These are phyloP conservation scores for Listronotus oregonensis DNA, from an alignment of 1,140 invertebrate species.

Conservation along the genomic window DNA sequence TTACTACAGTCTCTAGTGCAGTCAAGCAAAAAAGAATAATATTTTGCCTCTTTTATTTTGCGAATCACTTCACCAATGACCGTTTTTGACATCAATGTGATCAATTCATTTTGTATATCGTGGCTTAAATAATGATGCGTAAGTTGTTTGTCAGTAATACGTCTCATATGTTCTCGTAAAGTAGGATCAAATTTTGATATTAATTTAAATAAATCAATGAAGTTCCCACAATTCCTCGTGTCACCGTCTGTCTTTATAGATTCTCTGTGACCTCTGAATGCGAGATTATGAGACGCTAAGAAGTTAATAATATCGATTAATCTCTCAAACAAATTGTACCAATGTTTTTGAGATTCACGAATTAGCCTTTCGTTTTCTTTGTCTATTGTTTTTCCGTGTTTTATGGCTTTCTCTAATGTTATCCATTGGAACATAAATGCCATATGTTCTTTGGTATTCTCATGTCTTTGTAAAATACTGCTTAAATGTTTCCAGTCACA, in stretches of 20 bases:
- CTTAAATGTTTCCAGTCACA: constrained; percentile 51
- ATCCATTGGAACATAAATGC: constrained; percentile 46
- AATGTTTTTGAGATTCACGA: constrained; percentile 47
- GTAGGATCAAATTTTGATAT: constrained; percentile 38
- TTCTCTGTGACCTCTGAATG: constrained; percentile 39
- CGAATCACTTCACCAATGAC: too few relatives aligned
- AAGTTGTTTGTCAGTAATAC: too few relatives aligned
- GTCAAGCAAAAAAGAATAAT: too few relatives aligned
- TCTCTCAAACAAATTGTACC: constrained; percentile 47
- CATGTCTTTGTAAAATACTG: constrained; percentile 48
- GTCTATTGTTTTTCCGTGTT: constrained; percentile 46
- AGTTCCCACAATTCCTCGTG: constrained; percentile 36
- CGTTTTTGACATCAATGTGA: too few relatives aligned
- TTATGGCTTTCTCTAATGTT: constrained; percentile 46
- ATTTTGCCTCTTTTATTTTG: too few relatives aligned
- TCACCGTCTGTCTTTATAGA: constrained; percentile 35
- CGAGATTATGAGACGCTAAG: too few relatives aligned
- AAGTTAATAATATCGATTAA: constrained; percentile 47
- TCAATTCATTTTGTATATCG: too few relatives aligned
- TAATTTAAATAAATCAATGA: constrained; percentile 45
- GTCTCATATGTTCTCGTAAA: too few relatives aligned
- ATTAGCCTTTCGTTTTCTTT: too few relatives aligned
- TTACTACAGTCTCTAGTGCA: constrained; percentile 36
- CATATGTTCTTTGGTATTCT: too few relatives aligned
- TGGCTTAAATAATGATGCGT: too few relatives aligned